phyloP scores from a whole-genome alignment of 2,113 vertebrate species.

The Hymenochirus boettgeri region DNA sequence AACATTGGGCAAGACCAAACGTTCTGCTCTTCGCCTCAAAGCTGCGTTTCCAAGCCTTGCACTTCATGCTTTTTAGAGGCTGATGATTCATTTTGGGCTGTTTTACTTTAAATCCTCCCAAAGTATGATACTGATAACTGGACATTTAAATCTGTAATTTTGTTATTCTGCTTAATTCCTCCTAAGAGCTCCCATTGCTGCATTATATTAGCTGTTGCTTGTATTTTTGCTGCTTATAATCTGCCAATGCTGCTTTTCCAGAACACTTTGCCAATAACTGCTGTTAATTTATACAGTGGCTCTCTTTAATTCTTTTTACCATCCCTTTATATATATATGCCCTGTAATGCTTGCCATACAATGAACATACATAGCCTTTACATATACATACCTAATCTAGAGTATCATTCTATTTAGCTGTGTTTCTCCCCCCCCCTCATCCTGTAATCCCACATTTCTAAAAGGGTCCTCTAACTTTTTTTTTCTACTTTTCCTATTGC shows the following conservation, averaged over 20 bases:
- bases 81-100: background rate
- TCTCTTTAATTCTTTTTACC: background rate
- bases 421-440: background rate
- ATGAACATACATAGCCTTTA: too few species aligned
- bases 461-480: too few species aligned
- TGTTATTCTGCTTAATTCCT: background rate
- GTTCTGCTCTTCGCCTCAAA: background rate
- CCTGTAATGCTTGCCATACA: background rate
- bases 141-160: background rate
- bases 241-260: background rate
- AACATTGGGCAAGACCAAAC: background rate
- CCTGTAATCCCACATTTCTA: background rate
- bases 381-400: too few species aligned
- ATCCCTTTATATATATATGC: background rate
- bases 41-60: background rate
- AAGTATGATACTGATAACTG: background rate
- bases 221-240: background rate
- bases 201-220: too few species aligned
- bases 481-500: background rate
- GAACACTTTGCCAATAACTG: background rate
- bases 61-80: background rate
- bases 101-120: background rate
- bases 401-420: too few species aligned
- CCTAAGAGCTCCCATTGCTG: background rate
- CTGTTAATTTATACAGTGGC: background rate